These are phyloP conservation scores for Aporophyla lueneburgensis DNA, from an alignment of 2,888 invertebrate species.

Conservation along the genomic window DNA sequence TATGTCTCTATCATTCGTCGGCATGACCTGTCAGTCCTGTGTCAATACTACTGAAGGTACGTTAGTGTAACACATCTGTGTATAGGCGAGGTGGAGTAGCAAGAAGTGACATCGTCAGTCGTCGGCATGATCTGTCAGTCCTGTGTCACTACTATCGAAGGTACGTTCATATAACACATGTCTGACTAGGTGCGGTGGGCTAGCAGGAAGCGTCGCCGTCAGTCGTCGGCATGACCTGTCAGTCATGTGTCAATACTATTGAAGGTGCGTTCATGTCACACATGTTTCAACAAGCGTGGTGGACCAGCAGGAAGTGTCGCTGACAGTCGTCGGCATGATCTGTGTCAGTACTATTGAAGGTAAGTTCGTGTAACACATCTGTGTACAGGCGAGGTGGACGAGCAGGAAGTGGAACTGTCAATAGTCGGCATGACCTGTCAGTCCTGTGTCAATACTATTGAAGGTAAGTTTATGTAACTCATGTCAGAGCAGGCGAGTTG, in stretches of 20 bases:
- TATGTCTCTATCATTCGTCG: background rate
- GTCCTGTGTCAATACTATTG: constrained; percentile 97
- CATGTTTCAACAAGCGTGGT: background rate
- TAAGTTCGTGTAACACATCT: no score
- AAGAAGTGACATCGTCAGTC: constrained; percentile 87
- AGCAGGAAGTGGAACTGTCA: background rate
- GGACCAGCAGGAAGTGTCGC: background rate
- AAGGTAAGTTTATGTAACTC: constrained; percentile 85
- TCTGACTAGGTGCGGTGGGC: background rate
- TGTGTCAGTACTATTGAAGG: no score
- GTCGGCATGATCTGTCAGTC: constrained; percentile 98
- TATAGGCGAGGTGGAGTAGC: constrained; percentile 61
- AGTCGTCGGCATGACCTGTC: constrained; percentile 94
- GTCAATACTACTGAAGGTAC: constrained; percentile 96
- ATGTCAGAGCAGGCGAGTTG: background rate
- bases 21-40: constrained; percentile 98
- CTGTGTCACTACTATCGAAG: constrained; percentile 97
- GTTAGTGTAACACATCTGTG: background rate
- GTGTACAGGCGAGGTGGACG: constrained; percentile 61
- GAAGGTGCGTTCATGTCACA: constrained; percentile 88
- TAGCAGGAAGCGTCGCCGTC: background rate
- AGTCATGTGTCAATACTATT: constrained; percentile 97
- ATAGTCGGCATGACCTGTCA: constrained; percentile 95
- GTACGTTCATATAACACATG: constrained; percentile 72
- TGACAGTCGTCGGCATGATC: no score